Percentiles rank a stretch among this genome's conserved stretches.
Conservation (phyloP, 1,140 invertebrate species). For the Cylas formicarius region DNA sequence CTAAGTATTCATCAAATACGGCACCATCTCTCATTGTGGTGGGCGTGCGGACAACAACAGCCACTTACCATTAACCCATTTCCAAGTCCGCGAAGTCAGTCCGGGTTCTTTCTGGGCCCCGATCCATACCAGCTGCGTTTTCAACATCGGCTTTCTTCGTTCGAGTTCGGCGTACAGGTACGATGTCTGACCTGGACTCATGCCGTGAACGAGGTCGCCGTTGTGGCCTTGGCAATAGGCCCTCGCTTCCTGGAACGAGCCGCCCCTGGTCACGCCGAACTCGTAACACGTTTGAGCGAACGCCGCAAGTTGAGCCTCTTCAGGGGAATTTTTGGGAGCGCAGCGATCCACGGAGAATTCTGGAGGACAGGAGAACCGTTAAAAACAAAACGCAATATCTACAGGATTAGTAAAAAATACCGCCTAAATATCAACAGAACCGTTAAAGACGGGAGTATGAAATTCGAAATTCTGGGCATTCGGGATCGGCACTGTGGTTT, state of each 20-base stretch:
- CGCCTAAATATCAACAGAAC: no score
- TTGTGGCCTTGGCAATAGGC: constrained; percentile 63
- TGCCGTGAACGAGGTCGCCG: constrained; percentile 74
- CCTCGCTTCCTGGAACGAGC: constrained; percentile 71
- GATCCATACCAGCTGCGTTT: constrained; percentile 84
- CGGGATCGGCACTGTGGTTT: no score
- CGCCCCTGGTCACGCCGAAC: constrained; percentile 72
- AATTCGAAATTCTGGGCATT: no score
- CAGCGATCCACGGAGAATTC: constrained; percentile 78
- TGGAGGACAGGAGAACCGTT: constrained; percentile 39
- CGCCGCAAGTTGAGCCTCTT: constrained; percentile 66
- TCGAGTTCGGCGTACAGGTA: constrained; percentile 77
- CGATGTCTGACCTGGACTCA: constrained; percentile 59
- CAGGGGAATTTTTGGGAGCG: constrained; percentile 57
- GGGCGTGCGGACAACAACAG: not conserved
- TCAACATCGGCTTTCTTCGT: constrained; percentile 65
- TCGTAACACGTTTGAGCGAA: constrained; percentile 86
- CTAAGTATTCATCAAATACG: no score
- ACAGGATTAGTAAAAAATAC: no score
- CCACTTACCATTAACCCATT: constrained; percentile 77
- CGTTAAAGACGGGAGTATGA: no score
- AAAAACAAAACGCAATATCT: constrained; percentile 3
- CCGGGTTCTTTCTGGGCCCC: constrained; percentile 82
- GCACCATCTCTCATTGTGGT: no score
- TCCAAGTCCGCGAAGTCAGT: constrained; percentile 75